A percentile compares a stretch with the other conserved stretches of the same genome.
Evolutionary conservation across 1,140 invertebrate genomes (phyloP).

Genomic region (Eciton burchellii): DNA sequence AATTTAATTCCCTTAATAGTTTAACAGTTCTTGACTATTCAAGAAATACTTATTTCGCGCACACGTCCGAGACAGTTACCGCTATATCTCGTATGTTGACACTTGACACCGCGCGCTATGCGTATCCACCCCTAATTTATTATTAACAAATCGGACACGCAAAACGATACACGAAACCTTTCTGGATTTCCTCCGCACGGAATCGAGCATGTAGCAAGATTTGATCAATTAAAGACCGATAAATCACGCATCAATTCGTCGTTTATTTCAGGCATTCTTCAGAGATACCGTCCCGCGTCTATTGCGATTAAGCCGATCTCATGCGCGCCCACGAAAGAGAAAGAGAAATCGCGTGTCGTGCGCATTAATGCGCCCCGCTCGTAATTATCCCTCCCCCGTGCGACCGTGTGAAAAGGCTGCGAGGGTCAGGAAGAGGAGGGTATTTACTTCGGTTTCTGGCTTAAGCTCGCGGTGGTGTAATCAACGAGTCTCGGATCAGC

Average conservation of each 20-base stretch:
- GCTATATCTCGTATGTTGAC: too few relatives aligned
- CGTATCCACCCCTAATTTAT: too few relatives aligned
- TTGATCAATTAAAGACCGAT: neutral
- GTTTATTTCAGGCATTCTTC: neutral
- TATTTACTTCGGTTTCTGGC: conserved; percentile 53
- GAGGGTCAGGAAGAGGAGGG: conserved; percentile 37
- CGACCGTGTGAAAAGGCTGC: conserved; percentile 42
- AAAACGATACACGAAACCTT: too few relatives aligned
- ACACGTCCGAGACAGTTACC: too few relatives aligned
- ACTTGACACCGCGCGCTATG: too few relatives aligned
- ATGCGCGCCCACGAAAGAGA: neutral
- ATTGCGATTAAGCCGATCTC: conserved; percentile 20
- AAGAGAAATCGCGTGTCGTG: conserved; percentile 28
- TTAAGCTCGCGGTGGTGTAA: conserved; percentile 50
- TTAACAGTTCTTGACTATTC: too few relatives aligned
- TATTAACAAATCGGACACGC: too few relatives aligned
- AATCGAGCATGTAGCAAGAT: too few relatives aligned
- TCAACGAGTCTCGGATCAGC: conserved; percentile 56
- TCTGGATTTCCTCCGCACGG: too few relatives aligned
- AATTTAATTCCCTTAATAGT: too few relatives aligned
- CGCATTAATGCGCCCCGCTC: conserved; percentile 36
- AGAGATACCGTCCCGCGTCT: neutral
- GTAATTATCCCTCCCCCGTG: conserved; percentile 20
- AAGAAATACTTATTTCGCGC: too few relatives aligned
- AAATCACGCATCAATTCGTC: neutral